A percentile compares a stretch with the other conserved stretches of the same genome.
These are phyloP conservation scores for Arvicanthis niloticus DNA, from an alignment of 2,113 vertebrate genomes.

Conservation along the genomic window DNA sequence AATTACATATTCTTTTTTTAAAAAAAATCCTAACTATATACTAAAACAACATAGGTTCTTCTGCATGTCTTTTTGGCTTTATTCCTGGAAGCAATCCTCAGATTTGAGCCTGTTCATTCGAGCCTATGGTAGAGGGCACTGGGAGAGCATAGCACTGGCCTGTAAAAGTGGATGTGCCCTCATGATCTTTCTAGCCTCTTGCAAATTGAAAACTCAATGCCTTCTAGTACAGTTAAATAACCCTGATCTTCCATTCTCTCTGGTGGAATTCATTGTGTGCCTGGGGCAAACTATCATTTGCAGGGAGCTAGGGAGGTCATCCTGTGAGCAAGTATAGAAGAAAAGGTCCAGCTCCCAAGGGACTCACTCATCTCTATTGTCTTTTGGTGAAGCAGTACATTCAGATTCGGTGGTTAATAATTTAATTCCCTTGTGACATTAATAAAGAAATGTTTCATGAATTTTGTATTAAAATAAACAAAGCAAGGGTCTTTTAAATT, in stretches of 20 bases:
- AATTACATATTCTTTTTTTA: not conserved
- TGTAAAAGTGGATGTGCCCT: not conserved
- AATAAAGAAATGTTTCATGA: not conserved
- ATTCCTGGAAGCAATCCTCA: not conserved
- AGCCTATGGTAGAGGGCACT: not conserved
- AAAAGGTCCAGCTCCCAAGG: not conserved
- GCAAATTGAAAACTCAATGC: constrained; percentile 11
- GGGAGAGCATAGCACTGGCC: not conserved
- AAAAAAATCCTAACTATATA: not conserved
- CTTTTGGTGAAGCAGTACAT: not conserved
- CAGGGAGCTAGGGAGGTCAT: not conserved
- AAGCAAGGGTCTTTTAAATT: not conserved
- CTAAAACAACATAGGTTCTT: not conserved
- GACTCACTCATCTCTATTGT: not conserved
- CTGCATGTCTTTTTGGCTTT: not conserved
- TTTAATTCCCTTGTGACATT: not conserved
- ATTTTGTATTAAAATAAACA: not conserved
- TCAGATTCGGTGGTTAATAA: not conserved
- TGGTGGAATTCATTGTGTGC: not conserved
- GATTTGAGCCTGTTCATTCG: not conserved
- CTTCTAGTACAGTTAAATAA: constrained; percentile 33
- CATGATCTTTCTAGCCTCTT: not conserved
- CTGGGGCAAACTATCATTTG: not conserved
- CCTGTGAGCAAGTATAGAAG: not conserved
- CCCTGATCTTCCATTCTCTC: not conserved